Base-by-base conservation (phyloP, 2,888 invertebrate genomes). In the Sicus ferrugineus region DNA sequence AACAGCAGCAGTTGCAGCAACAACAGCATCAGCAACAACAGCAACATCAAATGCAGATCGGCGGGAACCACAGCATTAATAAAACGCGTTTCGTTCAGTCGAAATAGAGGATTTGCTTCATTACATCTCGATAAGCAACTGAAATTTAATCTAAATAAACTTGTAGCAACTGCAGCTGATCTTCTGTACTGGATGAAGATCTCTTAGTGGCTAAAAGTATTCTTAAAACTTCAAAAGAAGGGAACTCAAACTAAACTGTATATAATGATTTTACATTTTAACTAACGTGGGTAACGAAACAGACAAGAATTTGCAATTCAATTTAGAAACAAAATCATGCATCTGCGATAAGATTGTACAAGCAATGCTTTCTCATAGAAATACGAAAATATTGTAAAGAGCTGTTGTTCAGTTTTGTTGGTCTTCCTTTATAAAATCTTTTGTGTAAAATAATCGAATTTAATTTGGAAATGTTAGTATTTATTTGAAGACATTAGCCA, bases 1-100 rank as follows among this genome's bases (percentile, higher is more conserved):
- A 78, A 65, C 79, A 80, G 67, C 79, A 78, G 61, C 75, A 74
- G 62, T 73, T 73, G 16, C 75, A 74, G 28, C 76, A 75, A 6
- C 75, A 75, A 52, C 75, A 75, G 19, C 77, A 77, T n/a, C 74
- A 75, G 48, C 76, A 75, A 19, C 72, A 70, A n/a, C 79, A 78
- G 9, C 81, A 81, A 6, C 80, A 77, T 19, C 80, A 78, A 21
- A 74, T 76, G 62, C 74, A 76, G 62, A 75, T 78, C 72, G 67
- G 73, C 65, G 82, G 79, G 19, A 80, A 80, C 74, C 78, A 83
- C 75, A 80, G 83, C 69, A n/a, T n/a, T n/a, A n/a, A n/a, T n/a
- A 84, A 84, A 77, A 81, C 81, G 75, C 84, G 84, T 73, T 84
- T 82, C 69, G 83, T 84, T 79, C 83, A 82, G 76, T 81, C 79